Base-by-base conservation (phyloP, 1,140 invertebrate genomes). In the Eupeodes corollae region DNA sequence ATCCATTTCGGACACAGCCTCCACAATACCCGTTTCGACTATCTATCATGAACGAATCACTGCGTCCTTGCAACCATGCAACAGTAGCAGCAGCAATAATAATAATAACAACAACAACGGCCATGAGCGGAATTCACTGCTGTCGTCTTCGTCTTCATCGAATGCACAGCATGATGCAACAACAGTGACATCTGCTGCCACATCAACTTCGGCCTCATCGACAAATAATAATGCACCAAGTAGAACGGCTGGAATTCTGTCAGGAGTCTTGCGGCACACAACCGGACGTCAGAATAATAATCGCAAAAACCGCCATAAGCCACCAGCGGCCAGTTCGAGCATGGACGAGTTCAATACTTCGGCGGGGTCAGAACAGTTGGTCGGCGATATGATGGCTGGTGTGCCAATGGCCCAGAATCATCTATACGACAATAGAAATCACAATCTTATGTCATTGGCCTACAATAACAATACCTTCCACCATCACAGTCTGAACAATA, bases 31-130 rank as follows among this genome's bases (percentile, higher is more conserved):
- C 46, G 68, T 59, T 48, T 61, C 45, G 52, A 74, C 60, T 52
- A 64, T 65, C 52, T 70, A 61, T 46, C 71, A 63, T 51, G 75
- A 71, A 58, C 69, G 61, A 53, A 65, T 56, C 61, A 64, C 37
- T 44, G 60, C 33, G 51, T 53, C 12, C 19, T 35, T 8, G 56
- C 58, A 26, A 48, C 39, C 51, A 51, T 52, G 53, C 42, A 50
- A 56, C 50, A 31, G 45, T 43, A 2, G 26, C 42, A 35, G 37
- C 38, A 5, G 12, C 15, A 10, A 11, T 8, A 6, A 19, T 10
- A 1, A 33, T 50, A 35, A 15, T 40, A 42, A 38, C 35, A 31
- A 45, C 19, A 31, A 41, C 48, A 2, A 46, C 44, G 42, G n/a
- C 0, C 72, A 70, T 18, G 59, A 74, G 40, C 70, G 65, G 1